Evolutionary conservation across 2,888 invertebrate genomes (phyloP).

Genomic region (Drosophila siamana): DNA sequence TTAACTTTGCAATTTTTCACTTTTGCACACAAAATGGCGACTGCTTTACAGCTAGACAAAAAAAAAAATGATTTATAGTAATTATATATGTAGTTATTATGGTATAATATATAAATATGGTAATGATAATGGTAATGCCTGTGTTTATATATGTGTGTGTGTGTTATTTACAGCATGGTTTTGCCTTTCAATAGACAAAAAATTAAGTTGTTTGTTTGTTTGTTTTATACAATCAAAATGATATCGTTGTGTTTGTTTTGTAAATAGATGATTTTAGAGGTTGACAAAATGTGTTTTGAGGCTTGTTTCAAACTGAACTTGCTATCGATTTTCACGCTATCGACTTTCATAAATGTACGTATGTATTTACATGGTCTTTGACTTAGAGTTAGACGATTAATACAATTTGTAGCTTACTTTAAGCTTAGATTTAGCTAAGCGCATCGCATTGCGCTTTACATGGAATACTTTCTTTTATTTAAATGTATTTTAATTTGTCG

Average conservation of each 20-base stretch:
- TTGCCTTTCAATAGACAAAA: conserved; percentile 29
- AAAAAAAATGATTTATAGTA: conserved; percentile 28
- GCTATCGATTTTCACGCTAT: conserved; percentile 4
- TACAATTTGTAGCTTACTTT: conserved; percentile 8
- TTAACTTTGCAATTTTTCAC: conserved; percentile 52
- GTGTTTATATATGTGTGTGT: conserved; percentile 25
- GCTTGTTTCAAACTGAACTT: conserved; percentile 28
- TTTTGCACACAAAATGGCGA: conserved; percentile 69
- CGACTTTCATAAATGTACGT: background rate
- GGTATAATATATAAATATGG: conserved; percentile 13
- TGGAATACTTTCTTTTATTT: conserved; percentile 50
- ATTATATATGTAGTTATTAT: background rate
- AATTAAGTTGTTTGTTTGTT: conserved; percentile 24
- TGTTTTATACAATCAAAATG: conserved; percentile 36
- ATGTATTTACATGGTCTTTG: conserved; percentile 54
- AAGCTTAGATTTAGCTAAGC: conserved; percentile 30
- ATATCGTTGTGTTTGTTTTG: conserved; percentile 10
- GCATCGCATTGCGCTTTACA: conserved; percentile 29
- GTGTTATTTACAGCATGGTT: conserved; percentile 50
- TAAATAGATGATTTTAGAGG: conserved; percentile 17
- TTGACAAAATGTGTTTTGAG: conserved; percentile 38
- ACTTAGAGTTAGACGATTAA: conserved; percentile 43
- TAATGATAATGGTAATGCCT: conserved; percentile 9
- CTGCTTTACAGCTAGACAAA: conserved; percentile 64
- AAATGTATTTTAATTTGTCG: conserved; percentile 18